Percentiles rank a stretch among this genome's conserved stretches.
Evolutionary conservation across 2,113 vertebrate genomes (phyloP).

Genomic region (Ictalurus punctatus): DNA sequence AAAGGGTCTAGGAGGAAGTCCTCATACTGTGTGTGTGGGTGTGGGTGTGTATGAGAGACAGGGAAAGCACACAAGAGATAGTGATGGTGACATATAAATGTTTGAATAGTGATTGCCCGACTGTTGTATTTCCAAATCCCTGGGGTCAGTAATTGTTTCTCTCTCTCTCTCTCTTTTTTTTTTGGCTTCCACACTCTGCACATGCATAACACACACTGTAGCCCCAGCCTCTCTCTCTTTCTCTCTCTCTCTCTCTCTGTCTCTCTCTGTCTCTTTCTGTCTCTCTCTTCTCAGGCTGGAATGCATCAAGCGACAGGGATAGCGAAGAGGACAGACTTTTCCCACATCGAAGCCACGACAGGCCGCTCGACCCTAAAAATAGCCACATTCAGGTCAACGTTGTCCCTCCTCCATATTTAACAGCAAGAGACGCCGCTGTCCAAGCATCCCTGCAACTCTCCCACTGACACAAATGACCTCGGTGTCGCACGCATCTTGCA

Average conservation of each 20-base stretch:
- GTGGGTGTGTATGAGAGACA: conserved; percentile 2
- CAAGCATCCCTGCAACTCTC: conserved; percentile 35
- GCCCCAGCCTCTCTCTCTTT: conserved; percentile 10
- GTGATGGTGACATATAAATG: conserved; percentile 45
- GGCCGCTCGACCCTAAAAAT: conserved; percentile 83
- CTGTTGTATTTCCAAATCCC: conserved; percentile 50
- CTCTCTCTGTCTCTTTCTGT: conserved; percentile 38
- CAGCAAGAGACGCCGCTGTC: conserved; percentile 33
- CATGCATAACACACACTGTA: conserved; percentile 22
- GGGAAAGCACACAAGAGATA: conserved; percentile 34
- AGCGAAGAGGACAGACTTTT: conserved; percentile 92
- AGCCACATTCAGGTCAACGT: conserved; percentile 55
- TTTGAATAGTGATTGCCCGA: conserved; percentile 45
- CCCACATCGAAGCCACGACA: conserved; percentile 89
- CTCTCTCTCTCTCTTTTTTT: conserved; percentile 39
- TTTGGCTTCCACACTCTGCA: conserved; percentile 27
- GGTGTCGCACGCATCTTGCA: conserved; percentile 14
- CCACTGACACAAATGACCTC: conserved; percentile 40
- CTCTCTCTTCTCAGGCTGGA: conserved; percentile 78
- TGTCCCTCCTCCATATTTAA: conserved; percentile 28
- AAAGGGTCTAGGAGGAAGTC: conserved; percentile 82
- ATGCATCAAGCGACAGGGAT: conserved; percentile 86
- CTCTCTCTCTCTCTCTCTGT: conserved; percentile 29
- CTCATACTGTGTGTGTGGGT: conserved; percentile 66
- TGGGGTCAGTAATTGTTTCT: conserved; percentile 28